phyloP scores from a whole-genome alignment of 2,113 vertebrate genomes.

The Alexandromys fortis region DNA sequence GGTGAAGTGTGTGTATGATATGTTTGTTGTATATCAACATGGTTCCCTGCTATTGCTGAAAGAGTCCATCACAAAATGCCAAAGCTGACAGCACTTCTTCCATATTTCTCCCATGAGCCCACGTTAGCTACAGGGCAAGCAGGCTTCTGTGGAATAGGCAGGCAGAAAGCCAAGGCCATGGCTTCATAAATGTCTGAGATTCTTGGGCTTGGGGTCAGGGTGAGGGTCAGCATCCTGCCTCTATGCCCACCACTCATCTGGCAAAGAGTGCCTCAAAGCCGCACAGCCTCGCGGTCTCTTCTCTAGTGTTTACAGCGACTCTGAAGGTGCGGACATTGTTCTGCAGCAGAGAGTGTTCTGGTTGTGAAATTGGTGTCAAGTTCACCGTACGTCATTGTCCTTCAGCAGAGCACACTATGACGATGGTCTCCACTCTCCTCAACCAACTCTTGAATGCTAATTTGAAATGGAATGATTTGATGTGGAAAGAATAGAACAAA shows the following conservation, averaged over 20 bases:
- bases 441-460: not conserved
- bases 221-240: not conserved
- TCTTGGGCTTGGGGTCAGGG: not conserved
- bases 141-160: rapidly evolving
- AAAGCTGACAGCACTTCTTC: rapidly evolving
- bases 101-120: not conserved
- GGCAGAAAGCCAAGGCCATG: too few relatives aligned
- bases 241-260: rapidly evolving
- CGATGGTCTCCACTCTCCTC: rapidly evolving
- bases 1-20: too few relatives aligned
- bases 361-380: rapidly evolving
- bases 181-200: not conserved
- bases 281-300: rapidly evolving
- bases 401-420: rapidly evolving
- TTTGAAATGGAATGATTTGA: not conserved
- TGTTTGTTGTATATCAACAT: not conserved
- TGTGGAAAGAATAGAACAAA: not conserved
- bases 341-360: not conserved
- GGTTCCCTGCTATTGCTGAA: rapidly evolving
- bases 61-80: rapidly evolving
- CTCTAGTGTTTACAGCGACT: rapidly evolving
- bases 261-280: not conserved
- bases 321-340: rapidly evolving
- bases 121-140: not conserved
- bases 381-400: rapidly evolving